Evolutionary conservation across 2,113 vertebrate genomes (phyloP), one percentile per base, ranked within the genome.

Genomic region (Menidia beryllina): DNA sequence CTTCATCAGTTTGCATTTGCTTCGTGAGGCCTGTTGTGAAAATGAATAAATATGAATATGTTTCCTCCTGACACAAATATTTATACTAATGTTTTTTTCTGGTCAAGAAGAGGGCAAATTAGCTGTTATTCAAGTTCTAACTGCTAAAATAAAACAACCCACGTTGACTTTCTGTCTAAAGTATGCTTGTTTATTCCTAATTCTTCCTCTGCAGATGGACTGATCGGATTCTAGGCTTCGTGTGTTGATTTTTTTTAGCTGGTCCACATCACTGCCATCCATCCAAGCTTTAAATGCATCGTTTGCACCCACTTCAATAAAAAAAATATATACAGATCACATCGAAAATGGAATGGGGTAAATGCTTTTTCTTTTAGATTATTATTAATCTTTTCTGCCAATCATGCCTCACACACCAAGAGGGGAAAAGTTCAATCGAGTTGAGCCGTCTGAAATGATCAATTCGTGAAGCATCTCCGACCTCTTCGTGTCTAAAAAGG

Each of bases 191-290:
- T 75, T n/a, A n/a, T n/a, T n/a, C n/a, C n/a, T n/a, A n/a, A n/a
- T n/a, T n/a, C n/a, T n/a, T n/a, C n/a, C n/a, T 77, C 53, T 81
- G n/a, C n/a, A n/a, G n/a, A n/a, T n/a, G n/a, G n/a, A n/a, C n/a
- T n/a, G n/a, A n/a, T 38, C 17, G 17, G 30, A 30, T 72, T 72
- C 26, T 0, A 19, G 73, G 79, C 61, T 77, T 80, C 66, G 75
- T 20, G 59, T 87, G 88, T 82, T 36, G 76, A 87, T 90, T 86
- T 86, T 88, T 90, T 86, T 86, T 65, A 75, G 49, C 79, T 57
- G 63, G 81, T 88, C 82, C 80, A 56, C 71, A 78, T 51, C 69
- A 65, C 84, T 77, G 67, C 81, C 78, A 84, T 83, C 84, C 71
- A 58, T 84, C 81, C 68, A 23, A 55, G 56, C 83, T 83, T 86